Percentiles rank a stretch among this genome's conserved stretches.
Conservation (phyloP, 2,113 vertebrate genomes). For the Petromus typicus region DNA sequence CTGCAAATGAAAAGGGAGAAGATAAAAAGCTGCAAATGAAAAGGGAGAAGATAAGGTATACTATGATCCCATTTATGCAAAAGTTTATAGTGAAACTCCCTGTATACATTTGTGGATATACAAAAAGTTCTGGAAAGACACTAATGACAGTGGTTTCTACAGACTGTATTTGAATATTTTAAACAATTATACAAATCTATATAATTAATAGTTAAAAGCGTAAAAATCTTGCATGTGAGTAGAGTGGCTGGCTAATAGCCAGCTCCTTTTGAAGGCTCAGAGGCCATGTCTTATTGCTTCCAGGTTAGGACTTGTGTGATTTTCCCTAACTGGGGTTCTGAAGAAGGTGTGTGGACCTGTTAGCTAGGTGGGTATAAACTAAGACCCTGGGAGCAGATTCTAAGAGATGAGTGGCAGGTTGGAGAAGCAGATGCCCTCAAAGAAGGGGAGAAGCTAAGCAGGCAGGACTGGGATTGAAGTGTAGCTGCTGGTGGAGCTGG, state of each 20-base stretch:
- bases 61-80: neutral
- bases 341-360: neutral
- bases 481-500: neutral
- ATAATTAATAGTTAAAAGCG: neutral
- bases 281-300: neutral
- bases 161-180: neutral
- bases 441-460: neutral
- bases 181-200: neutral
- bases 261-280: neutral
- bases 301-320: neutral
- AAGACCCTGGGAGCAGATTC: neutral
- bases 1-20: neutral
- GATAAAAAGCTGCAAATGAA: neutral
- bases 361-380: neutral
- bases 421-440: neutral
- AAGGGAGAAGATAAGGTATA: neutral
- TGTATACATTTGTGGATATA: neutral
- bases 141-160: neutral
- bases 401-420: neutral
- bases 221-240: neutral
- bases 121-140: neutral
- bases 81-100: neutral
- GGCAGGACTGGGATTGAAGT: neutral
- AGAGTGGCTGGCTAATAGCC: neutral
- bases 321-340: neutral